phyloP scores from a whole-genome alignment of 2,113 vertebrate genomes.

The Vidua macroura region DNA sequence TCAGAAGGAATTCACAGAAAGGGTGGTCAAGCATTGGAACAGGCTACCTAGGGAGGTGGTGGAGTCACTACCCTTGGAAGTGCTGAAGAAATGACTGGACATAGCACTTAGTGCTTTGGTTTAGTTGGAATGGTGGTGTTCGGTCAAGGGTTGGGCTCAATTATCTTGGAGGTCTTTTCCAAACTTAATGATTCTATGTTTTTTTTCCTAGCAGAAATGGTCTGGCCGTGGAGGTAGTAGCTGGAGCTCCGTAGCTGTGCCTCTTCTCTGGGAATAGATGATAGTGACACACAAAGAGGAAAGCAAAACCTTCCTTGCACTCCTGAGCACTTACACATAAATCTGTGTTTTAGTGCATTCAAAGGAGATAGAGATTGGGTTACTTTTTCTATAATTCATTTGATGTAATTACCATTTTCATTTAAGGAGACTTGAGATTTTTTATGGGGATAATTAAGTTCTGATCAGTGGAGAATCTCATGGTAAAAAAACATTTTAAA shows the following conservation, averaged over 20 bases:
- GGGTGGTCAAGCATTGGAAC: neutral
- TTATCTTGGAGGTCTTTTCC: neutral
- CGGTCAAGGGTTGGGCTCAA: neutral
- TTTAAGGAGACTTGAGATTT: neutral
- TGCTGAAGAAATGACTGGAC: neutral
- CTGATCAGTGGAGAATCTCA: neutral
- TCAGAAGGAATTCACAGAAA: neutral
- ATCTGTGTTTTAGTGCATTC: neutral
- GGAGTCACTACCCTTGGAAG: neutral
- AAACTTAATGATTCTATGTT: neutral
- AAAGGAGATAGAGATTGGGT: neutral
- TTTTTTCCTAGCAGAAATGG: neutral
- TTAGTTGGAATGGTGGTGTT: neutral
- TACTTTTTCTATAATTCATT: neutral
- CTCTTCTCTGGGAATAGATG: neutral
- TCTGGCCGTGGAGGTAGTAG: neutral
- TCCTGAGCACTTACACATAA: neutral
- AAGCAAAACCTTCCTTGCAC: neutral
- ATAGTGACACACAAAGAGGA: neutral
- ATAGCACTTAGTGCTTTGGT: neutral
- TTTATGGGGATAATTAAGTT: neutral
- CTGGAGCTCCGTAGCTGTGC: neutral
- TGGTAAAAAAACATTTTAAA: neutral
- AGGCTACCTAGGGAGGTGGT: neutral
- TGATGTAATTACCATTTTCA: neutral